Evolutionary conservation across 2,888 invertebrate genomes (phyloP), one percentile per base, ranked within the genome.

Genomic region (Thalpophila matura): DNA sequence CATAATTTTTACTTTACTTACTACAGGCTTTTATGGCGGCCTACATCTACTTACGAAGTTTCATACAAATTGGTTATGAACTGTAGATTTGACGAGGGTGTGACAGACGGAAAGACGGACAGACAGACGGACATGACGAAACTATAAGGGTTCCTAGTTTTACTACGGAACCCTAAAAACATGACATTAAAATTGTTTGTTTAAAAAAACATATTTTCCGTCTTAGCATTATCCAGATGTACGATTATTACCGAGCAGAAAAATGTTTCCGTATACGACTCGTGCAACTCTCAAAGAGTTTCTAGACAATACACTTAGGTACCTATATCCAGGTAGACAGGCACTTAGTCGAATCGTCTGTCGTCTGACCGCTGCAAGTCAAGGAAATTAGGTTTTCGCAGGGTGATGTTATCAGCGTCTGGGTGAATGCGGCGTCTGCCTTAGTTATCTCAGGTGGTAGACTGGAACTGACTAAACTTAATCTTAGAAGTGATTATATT

Each of bases 331-430:
- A n/a, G n/a, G 9, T 55, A 33, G 18, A 4, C 20, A 26, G n/a
- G 38, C 47, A 43, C 27, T 62, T 42, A 14, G 31, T 56, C 38
- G 38, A 12, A n/a, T n/a, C 50, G 27, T 46, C 35, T 72, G 57
- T 37, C 50, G 67, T 51, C 73, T 65, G 73, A 65, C 73, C 66
- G 40, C 45, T 51, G 50, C 46, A 51, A 71, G 57, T 68, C 66
- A 57, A 72, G 66, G 67, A 72, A 68, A 68, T 68, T 68, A 65
- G 66, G 40, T 68, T 72, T 68, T 72, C 66, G 22, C 35, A 20
- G 57, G 37, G 18, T 46, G 67, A 72, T 72, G 31, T 18, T 68
- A 65, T 57, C 66, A 42, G 50, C 38, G 49, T 26, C 49, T 55
- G 64, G 55, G 72, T 67, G 38, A 18, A 29, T 33, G 49, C 16